Conservation (phyloP, 2,888 invertebrate genomes). For the Archips xylosteana region DNA sequence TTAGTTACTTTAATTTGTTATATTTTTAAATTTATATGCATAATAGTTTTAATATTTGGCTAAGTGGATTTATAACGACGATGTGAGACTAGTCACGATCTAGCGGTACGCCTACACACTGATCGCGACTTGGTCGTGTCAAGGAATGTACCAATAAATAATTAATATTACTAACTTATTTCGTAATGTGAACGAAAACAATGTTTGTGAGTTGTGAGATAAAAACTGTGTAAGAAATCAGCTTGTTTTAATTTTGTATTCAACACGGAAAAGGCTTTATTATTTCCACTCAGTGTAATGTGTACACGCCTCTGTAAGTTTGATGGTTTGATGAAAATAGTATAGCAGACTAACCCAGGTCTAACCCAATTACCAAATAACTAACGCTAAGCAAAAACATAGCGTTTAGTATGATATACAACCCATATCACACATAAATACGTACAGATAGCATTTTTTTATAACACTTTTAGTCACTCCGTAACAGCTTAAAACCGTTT, state of each 20-base stretch:
- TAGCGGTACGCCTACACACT: background rate
- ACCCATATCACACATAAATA: background rate
- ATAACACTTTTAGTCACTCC: background rate
- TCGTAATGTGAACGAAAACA: conserved; percentile 7
- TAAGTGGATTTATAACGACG: background rate
- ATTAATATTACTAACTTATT: conserved; percentile 12
- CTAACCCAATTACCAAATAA: conserved; percentile 1
- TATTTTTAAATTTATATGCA: background rate
- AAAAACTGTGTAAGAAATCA: background rate
- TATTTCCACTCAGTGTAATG: no score
- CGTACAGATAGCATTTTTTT: background rate
- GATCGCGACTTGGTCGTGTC: background rate
- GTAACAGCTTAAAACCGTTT: background rate
- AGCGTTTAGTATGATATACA: background rate
- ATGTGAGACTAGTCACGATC: conserved; percentile 6
- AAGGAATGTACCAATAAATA: conserved; percentile 6
- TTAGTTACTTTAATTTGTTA: conserved; percentile 11
- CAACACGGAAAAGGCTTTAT: background rate
- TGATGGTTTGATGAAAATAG: background rate
- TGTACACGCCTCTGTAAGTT: no score
- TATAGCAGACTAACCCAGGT: background rate
- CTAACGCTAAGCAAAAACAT: background rate
- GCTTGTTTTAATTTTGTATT: background rate
- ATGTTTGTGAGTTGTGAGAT: conserved; percentile 13
- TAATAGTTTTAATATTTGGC: background rate